Evolutionary conservation across 1,140 invertebrate species (phyloP), one percentile per base, ranked within the genome.

Genomic region (Nasonia vitripennis): DNA sequence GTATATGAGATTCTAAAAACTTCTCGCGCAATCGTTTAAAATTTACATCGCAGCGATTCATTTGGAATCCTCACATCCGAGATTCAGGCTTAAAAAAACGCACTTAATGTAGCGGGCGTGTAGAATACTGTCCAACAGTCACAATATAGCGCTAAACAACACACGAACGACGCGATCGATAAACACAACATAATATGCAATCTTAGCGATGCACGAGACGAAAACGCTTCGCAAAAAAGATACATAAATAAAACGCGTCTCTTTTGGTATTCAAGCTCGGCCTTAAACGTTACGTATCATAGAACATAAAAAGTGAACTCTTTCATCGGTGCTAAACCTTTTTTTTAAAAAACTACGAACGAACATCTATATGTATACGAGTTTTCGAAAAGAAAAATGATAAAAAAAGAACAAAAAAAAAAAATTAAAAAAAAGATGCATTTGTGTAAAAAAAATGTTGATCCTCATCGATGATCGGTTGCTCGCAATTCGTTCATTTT

Each of bases 71-170:
- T 71, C 23, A 0, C 68, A 71, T 11, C 27, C 10, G 34, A 77
- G 55, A 82, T 67, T 77, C 34, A 37, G 10, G 23, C 37, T 62
- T 74, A 81, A 62, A 45, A 74, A 51, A 85, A 82, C 37, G 41
- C 68, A 51, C 12, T n/a, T 74, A 45, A 45, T 45, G 9, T 45
- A 37, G 23, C 70, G 48, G 41, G 85, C 77, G 77, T 82, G 81
- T 80, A 79, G 23, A 86, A 86, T 86, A 86, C 85, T 86, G 85
- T 83, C 81, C 81, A 83, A 86, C 85, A 83, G 75, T 82, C 81
- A 71, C 37, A 73, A 74, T 67, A 78, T 74, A 78, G 68, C 45
- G 20, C 17, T 86, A 62, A 71, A 48, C 34, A 83, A 79, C 85
- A 51, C 78, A 71, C 45, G 37, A 81, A 34, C 27, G 20, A 78